Percentiles rank a stretch among this genome's conserved stretches.
Evolutionary conservation across 2,888 invertebrate genomes (phyloP).

Genomic region (Microplitis deprimator): DNA sequence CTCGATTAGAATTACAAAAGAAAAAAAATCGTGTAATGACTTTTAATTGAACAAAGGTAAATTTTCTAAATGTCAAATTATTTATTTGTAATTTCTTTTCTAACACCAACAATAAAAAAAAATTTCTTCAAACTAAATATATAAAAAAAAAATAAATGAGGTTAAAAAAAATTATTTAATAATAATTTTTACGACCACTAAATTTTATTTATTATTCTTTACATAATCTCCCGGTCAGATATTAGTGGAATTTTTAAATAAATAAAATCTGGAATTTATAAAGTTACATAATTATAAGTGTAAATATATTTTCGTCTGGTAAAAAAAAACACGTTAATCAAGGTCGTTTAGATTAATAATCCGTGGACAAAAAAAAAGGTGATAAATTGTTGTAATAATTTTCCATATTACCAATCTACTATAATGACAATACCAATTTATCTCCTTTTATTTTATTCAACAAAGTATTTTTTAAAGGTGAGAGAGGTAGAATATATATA

Average conservation of each 20-base stretch:
- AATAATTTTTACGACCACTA: background rate
- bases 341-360: background rate
- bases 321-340: background rate
- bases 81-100: background rate
- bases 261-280: background rate
- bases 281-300: background rate
- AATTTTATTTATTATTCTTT: background rate
- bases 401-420: background rate
- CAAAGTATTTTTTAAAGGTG: background rate
- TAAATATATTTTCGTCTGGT: background rate
- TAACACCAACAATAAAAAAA: background rate
- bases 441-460: background rate
- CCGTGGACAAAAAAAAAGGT: background rate
- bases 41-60: background rate
- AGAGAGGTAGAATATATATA: background rate
- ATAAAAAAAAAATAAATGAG: background rate
- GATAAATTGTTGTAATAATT: background rate
- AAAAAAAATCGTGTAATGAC: slow-evolving; percentile 11
- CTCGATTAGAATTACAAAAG: slow-evolving; percentile 63
- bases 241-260: background rate
- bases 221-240: background rate
- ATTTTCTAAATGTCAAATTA: background rate
- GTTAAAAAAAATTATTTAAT: background rate
- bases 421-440: background rate
- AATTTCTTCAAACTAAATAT: background rate